These are phyloP conservation scores for Athrips mouffetella DNA, from an alignment of 2,888 invertebrate genomes.

Conservation along the genomic window DNA sequence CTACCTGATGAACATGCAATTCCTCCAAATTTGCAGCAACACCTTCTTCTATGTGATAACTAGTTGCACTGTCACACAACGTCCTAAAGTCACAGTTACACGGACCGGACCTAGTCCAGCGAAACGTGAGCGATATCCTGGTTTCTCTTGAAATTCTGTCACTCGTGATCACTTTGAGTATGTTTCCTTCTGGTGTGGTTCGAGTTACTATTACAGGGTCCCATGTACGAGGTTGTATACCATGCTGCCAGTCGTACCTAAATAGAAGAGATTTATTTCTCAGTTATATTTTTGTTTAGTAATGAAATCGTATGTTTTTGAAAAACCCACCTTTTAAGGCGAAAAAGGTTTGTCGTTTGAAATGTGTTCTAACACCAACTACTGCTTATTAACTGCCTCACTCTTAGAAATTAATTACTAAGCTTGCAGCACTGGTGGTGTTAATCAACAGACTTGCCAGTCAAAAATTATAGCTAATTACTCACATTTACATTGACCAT, in stretches of 20 bases:
- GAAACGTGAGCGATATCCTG: conserved; percentile 92
- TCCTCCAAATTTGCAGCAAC: conserved; percentile 83
- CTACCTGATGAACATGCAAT: conserved; percentile 85
- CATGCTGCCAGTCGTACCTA: conserved; percentile 91
- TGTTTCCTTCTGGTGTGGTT: conserved; percentile 33
- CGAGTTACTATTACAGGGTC: conserved; percentile 81
- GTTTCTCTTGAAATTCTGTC: conserved; percentile 43
- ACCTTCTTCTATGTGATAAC: conserved; percentile 52
- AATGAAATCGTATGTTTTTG: no score
- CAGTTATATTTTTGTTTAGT: no score
- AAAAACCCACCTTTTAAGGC: no score
- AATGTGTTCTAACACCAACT: no score
- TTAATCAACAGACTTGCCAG: no score
- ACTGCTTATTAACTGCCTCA: no score
- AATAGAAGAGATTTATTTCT: no score
- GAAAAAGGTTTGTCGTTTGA: no score
- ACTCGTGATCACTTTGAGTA: conserved; percentile 43
- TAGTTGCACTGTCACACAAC: conserved; percentile 81
- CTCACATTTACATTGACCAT: no score
- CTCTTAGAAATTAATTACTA: no score
- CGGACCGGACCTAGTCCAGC: conserved; percentile 75
- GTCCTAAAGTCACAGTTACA: conserved; percentile 82
- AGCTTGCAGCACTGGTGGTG: no score
- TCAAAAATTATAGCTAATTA: no score
- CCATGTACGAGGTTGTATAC: conserved; percentile 89